A percentile compares a stretch with the other conserved stretches of the same genome.
phyloP scores from a whole-genome alignment of 2,888 invertebrate genomes.

The Clitarchus hookeri region DNA sequence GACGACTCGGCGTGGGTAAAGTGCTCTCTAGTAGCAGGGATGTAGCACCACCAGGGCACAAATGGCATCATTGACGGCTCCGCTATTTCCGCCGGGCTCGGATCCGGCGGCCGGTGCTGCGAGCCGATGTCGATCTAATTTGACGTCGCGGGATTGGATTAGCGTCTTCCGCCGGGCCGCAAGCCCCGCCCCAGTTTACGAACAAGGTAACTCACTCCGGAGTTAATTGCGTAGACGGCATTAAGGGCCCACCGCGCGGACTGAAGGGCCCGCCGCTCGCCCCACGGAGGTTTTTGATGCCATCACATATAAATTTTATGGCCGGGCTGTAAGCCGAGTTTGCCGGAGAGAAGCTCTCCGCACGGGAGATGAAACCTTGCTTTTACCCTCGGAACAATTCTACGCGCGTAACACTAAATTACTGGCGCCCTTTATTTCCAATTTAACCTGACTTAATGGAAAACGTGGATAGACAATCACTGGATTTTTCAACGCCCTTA shows the following conservation, averaged over 20 bases:
- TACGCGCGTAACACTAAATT: neutral
- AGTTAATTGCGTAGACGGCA: slow-evolving; percentile 3
- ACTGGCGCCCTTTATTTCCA: too few species aligned
- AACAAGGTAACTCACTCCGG: neutral
- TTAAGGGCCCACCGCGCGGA: neutral
- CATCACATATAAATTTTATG: neutral
- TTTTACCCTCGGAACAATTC: neutral
- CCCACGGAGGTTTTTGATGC: neutral
- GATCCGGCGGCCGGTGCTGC: neutral
- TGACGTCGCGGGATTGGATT: slow-evolving; percentile 9
- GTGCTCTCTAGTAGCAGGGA: neutral
- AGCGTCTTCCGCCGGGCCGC: neutral
- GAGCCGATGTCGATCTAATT: neutral
- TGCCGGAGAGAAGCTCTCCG: neutral
- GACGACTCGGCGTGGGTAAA: too few species aligned
- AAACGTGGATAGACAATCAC: too few species aligned
- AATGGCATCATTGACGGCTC: neutral
- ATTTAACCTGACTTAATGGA: too few species aligned
- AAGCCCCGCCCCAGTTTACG: neutral
- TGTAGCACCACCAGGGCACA: neutral
- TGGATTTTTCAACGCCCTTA: too few species aligned
- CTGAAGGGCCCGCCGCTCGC: neutral
- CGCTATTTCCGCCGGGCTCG: neutral
- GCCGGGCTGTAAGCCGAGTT: neutral
- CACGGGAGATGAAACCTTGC: neutral